Evolutionary conservation across 2,888 invertebrate genomes (phyloP).

Genomic region (Andrena bucephala): DNA sequence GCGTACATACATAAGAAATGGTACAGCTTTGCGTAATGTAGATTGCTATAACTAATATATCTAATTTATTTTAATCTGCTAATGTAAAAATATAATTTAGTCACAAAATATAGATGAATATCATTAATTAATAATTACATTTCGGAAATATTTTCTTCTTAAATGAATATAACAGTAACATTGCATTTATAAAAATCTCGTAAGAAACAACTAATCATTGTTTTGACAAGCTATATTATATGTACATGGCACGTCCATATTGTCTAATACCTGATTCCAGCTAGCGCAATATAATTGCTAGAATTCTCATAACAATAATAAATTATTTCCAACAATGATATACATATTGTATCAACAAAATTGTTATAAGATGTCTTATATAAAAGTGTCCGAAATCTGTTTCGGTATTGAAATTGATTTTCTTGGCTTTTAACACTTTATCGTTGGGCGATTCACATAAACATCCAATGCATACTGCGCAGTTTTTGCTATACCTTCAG

Average conservation of each 20-base stretch:
- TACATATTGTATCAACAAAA: slow-evolving; percentile 5
- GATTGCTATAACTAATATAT: slow-evolving; percentile 18
- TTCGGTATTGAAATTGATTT: not conserved
- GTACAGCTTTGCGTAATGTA: slow-evolving; percentile 9
- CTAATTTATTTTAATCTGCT: slow-evolving; percentile 32
- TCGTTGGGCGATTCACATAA: not conserved
- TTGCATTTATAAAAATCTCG: slow-evolving; percentile 25
- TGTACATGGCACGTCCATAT: slow-evolving; percentile 39
- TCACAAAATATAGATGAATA: slow-evolving; percentile 5
- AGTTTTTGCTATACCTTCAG: too few species aligned
- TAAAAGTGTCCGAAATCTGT: slow-evolving; percentile 39
- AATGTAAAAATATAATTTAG: slow-evolving; percentile 47
- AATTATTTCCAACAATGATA: slow-evolving; percentile 43
- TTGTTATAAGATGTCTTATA: slow-evolving; percentile 10
- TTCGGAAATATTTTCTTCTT: not conserved
- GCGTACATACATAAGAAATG: not conserved
- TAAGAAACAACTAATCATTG: slow-evolving; percentile 25
- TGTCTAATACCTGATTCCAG: slow-evolving; percentile 47
- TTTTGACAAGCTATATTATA: slow-evolving; percentile 28
- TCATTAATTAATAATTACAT: slow-evolving; percentile 2
- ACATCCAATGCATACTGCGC: not conserved
- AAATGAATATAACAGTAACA: slow-evolving; percentile 32
- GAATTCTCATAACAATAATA: slow-evolving; percentile 32
- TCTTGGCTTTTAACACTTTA: not conserved
- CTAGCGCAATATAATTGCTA: slow-evolving; percentile 13